phyloP scores from a whole-genome alignment of 2,888 invertebrate genomes.

The Melanostoma mellinum region DNA sequence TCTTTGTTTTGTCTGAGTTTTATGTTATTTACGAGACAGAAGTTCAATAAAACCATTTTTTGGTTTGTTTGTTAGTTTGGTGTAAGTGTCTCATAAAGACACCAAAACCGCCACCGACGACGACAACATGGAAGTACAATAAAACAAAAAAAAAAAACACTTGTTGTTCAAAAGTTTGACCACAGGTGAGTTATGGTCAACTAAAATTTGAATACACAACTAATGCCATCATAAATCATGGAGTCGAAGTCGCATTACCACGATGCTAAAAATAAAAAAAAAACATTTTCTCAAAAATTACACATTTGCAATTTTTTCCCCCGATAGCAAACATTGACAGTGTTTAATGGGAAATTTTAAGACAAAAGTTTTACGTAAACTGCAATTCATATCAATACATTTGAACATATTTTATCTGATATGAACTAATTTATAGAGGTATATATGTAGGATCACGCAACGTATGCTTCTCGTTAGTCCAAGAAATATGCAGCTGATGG shows the following conservation, averaged over 20 bases:
- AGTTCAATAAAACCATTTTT: conserved; percentile 60
- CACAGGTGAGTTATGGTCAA: conserved; percentile 61
- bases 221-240: conserved; percentile 60
- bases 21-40: conserved; percentile 59
- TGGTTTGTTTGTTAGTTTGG: conserved; percentile 5
- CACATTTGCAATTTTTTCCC: conserved; percentile 50
- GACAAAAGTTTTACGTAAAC: conserved; percentile 1
- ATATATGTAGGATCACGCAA: too few species aligned
- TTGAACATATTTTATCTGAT: not conserved
- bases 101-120: conserved; percentile 1
- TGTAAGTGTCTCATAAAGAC: conserved; percentile 30
- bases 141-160: conserved; percentile 23
- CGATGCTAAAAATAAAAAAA: not conserved
- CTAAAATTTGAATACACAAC: conserved; percentile 57
- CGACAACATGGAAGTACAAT: conserved; percentile 1
- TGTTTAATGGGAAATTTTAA: conserved; percentile 28
- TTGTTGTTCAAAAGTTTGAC: conserved; percentile 39
- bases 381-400: not conserved
- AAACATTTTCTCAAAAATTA: conserved; percentile 34
- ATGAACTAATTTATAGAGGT: conserved; percentile 26
- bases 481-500: too few species aligned
- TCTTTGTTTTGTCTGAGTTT: conserved; percentile 46
- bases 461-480: too few species aligned
- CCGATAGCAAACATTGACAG: conserved; percentile 36
- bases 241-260: conserved; percentile 2